These are phyloP conservation scores for Marronus borbonicus DNA, from an alignment of 2,888 invertebrate genomes.

Conservation along the genomic window DNA sequence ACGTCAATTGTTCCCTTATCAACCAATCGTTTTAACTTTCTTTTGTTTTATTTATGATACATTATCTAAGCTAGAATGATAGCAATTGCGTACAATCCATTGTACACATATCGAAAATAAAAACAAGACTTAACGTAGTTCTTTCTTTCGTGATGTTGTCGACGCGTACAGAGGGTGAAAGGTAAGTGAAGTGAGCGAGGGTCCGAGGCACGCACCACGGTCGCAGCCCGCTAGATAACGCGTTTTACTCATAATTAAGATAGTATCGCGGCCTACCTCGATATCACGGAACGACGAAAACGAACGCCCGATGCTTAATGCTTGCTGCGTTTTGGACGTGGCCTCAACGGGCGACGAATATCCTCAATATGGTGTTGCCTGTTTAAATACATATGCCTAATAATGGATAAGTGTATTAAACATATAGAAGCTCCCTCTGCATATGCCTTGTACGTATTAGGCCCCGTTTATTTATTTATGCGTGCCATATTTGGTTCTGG, in stretches of 20 bases:
- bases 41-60: no score
- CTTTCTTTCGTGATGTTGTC: slow-evolving; percentile 24
- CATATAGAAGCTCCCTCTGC: neutral
- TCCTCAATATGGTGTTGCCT: slow-evolving; percentile 67
- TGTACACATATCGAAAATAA: no score
- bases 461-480: slow-evolving; percentile 5
- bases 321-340: slow-evolving; percentile 6
- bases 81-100: no score
- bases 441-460: neutral
- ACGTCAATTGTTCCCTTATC: no score
- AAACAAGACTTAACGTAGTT: neutral
- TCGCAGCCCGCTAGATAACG: slow-evolving; percentile 69
- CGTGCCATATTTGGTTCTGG: neutral
- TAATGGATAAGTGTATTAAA: neutral
- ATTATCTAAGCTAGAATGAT: no score
- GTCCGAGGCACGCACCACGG: slow-evolving; percentile 67
- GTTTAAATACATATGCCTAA: slow-evolving; percentile 4
- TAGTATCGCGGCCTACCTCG: slow-evolving; percentile 64
- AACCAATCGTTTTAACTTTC: no score
- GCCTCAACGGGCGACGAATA: slow-evolving; percentile 62
- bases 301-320: slow-evolving; percentile 11
- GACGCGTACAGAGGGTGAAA: slow-evolving; percentile 48
- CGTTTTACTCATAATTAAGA: slow-evolving; percentile 72
- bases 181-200: slow-evolving; percentile 65
- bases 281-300: slow-evolving; percentile 65